phyloP scores from a whole-genome alignment of 2,797 vertebrate species.

The Syndactyla subalaris region DNA sequence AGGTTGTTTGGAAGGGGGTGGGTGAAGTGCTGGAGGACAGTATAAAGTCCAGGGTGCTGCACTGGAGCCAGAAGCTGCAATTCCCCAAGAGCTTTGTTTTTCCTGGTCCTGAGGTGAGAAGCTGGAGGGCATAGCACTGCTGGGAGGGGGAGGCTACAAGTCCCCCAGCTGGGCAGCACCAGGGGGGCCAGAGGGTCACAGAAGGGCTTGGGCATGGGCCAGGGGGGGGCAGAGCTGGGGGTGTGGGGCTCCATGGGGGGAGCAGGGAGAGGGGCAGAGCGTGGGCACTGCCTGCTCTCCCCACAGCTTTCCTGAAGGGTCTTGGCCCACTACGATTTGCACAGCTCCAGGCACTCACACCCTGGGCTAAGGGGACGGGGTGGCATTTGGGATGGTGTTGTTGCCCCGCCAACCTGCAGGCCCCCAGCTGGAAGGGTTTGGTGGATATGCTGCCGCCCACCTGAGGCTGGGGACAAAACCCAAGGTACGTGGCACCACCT shows the following conservation, averaged over 20 bases:
- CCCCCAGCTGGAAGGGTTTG: background rate
- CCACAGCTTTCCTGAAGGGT: background rate
- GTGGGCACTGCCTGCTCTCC: background rate
- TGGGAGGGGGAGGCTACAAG: fast-evolving
- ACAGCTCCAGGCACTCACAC: fast-evolving
- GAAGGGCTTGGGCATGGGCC: fast-evolving
- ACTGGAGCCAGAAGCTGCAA: background rate
- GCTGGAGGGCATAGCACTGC: fast-evolving
- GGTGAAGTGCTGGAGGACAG: background rate
- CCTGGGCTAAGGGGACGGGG: background rate
- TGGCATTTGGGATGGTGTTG: background rate
- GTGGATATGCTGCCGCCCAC: background rate
- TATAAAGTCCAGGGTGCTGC: conserved; percentile 50
- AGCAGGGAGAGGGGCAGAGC: fast-evolving
- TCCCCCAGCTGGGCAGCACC: background rate
- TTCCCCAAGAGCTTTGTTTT: background rate
- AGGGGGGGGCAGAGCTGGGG: background rate
- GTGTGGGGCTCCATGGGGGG: background rate
- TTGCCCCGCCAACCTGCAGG: background rate
- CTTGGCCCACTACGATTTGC: background rate
- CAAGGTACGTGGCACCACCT: background rate
- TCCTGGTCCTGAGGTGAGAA: conserved; percentile 9
- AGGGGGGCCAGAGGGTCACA: background rate
- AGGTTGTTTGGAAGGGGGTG: conserved; percentile 9
- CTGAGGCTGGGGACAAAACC: background rate